Conservation (phyloP, 2,113 vertebrate species). For the Alethe castanea region DNA sequence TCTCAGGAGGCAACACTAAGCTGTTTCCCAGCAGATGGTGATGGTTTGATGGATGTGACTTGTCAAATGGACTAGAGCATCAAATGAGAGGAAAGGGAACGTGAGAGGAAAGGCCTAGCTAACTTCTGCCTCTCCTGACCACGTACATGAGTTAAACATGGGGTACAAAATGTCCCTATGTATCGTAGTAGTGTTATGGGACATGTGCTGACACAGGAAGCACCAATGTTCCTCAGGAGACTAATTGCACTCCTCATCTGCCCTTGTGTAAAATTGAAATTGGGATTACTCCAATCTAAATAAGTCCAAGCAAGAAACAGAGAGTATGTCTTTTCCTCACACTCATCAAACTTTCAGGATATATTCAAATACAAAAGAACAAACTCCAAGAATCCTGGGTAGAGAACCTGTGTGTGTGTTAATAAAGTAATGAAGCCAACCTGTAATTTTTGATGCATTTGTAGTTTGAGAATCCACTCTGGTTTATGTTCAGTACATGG, state of each 20-base stretch:
- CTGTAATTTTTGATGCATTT: background rate
- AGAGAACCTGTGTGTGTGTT: background rate
- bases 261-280: background rate
- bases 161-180: background rate
- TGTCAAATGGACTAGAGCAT: background rate
- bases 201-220: background rate
- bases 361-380: background rate
- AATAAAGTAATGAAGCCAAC: background rate
- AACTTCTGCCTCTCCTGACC: background rate
- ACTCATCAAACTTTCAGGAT: background rate
- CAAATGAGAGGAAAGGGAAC: background rate
- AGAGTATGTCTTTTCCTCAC: background rate
- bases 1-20: background rate
- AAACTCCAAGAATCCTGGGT: background rate
- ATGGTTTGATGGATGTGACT: background rate
- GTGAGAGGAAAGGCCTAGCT: background rate
- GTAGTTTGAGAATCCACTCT: background rate
- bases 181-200: background rate
- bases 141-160: background rate
- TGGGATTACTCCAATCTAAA: background rate
- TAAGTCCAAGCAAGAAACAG: background rate
- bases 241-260: accelerated
- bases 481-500: background rate
- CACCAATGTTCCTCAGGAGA: background rate
- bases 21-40: background rate